phyloP scores from a whole-genome alignment of 2,888 invertebrate species.

The Drosophila phalerata region DNA sequence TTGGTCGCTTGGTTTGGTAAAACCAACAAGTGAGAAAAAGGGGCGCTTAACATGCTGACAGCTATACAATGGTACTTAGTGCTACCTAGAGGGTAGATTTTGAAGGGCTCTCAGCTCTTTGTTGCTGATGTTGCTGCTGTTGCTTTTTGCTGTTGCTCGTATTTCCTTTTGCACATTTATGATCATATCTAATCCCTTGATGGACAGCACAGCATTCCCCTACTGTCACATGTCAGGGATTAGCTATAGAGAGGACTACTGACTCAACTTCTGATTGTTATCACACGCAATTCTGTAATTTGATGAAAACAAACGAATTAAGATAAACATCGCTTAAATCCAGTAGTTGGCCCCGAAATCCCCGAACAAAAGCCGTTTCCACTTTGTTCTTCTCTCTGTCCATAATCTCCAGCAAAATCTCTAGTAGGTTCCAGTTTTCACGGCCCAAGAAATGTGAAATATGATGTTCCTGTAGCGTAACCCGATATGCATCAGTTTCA shows the following conservation, averaged over 20 bases:
- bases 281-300: slow-evolving; percentile 85
- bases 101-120: slow-evolving; percentile 29
- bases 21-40: slow-evolving; percentile 72
- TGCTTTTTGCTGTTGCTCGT: slow-evolving; percentile 8
- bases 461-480: slow-evolving; percentile 50
- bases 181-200: slow-evolving; percentile 80
- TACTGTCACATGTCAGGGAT: slow-evolving; percentile 71
- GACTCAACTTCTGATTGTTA: slow-evolving; percentile 78
- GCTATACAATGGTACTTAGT: slow-evolving; percentile 77
- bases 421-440: slow-evolving; percentile 38
- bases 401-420: slow-evolving; percentile 45
- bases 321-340: slow-evolving; percentile 75
- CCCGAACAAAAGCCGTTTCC: slow-evolving; percentile 31
- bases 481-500: slow-evolving; percentile 44
- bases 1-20: slow-evolving; percentile 30
- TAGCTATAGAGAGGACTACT: slow-evolving; percentile 54
- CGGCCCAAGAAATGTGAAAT: slow-evolving; percentile 50
- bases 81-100: slow-evolving; percentile 55
- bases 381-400: background rate
- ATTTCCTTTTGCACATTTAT: slow-evolving; percentile 73
- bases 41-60: slow-evolving; percentile 74
- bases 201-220: slow-evolving; percentile 76
- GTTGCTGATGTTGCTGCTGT: background rate
- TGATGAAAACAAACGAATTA: slow-evolving; percentile 84
- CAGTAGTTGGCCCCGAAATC: slow-evolving; percentile 51